Percentiles rank a stretch among this genome's conserved stretches.
phyloP scores from a whole-genome alignment of 2,888 invertebrate species.

The Fragum fragum region DNA sequence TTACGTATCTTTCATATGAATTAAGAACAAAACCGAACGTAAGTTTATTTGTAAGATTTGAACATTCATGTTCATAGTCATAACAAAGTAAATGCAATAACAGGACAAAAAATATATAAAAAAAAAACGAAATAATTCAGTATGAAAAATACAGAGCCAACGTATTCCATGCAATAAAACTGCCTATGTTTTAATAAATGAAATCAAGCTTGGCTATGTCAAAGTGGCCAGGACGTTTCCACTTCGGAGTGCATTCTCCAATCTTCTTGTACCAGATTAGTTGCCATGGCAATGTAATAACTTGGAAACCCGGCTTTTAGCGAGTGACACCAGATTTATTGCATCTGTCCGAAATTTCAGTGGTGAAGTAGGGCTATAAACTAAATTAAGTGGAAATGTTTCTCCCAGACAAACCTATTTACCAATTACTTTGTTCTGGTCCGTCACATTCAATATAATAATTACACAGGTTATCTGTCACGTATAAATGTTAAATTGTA shows the following conservation, averaged over 20 bases:
- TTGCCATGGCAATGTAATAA: constrained; percentile 7
- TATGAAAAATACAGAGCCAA: too few species aligned
- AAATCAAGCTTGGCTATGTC: background rate
- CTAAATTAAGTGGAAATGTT: constrained; percentile 13
- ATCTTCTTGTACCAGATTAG: constrained; percentile 1
- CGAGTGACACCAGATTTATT: constrained; percentile 13
- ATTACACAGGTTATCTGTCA: too few species aligned
- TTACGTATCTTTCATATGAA: too few species aligned
- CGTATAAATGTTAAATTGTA: too few species aligned
- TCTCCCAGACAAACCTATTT: background rate
- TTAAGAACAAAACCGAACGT: too few species aligned
- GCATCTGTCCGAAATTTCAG: constrained; percentile 4
- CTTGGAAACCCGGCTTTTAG: constrained; percentile 15
- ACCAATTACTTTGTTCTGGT: background rate
- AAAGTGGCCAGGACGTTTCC: background rate
- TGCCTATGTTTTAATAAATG: background rate
- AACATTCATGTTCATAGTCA: too few species aligned
- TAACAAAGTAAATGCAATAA: too few species aligned
- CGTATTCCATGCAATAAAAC: too few species aligned
- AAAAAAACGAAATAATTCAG: too few species aligned
- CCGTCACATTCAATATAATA: background rate
- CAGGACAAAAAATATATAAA: too few species aligned
- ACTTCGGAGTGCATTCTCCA: background rate
- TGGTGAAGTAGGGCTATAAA: background rate
- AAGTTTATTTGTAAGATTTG: too few species aligned